These are phyloP conservation scores for Coelopa pilipes DNA, from an alignment of 2,888 invertebrate species.

Conservation along the genomic window DNA sequence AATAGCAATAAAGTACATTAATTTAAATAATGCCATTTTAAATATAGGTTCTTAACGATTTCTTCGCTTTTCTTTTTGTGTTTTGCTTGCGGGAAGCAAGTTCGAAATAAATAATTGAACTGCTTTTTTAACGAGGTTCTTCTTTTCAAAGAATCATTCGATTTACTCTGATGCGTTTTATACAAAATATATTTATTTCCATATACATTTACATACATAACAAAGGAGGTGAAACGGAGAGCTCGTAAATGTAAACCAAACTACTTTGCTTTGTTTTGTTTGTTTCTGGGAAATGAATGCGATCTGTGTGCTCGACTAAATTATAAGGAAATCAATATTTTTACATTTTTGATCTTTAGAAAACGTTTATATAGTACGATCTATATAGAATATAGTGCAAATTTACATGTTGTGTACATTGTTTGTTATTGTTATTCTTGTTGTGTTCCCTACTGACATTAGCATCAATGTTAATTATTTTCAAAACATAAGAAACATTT, in stretches of 20 bases:
- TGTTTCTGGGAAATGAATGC: neutral
- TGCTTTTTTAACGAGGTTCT: neutral
- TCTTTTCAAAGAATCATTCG: neutral
- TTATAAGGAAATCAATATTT: conserved; percentile 30
- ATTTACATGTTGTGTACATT: conserved; percentile 31
- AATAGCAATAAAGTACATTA: conserved; percentile 24
- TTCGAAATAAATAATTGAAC: conserved; percentile 24
- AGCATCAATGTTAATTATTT: neutral
- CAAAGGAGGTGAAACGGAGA: conserved; percentile 20
- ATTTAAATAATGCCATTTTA: conserved; percentile 10
- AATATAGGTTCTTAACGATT: neutral
- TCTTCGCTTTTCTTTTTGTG: conserved; percentile 12
- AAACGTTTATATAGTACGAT: conserved; percentile 22
- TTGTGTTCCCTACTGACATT: neutral
- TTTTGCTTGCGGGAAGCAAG: conserved; percentile 15
- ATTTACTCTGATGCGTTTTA: conserved; percentile 28
- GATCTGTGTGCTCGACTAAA: conserved; percentile 17
- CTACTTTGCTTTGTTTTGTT: conserved; percentile 7
- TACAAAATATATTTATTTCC: conserved; percentile 34
- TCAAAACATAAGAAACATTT: conserved; percentile 15
- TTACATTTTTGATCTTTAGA: conserved; percentile 3
- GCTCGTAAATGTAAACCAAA: neutral
- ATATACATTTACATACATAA: conserved; percentile 35
- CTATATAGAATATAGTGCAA: conserved; percentile 30
- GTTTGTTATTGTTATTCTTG: conserved; percentile 20